Conservation (phyloP, 1,140 invertebrate genomes). For the Dryas iulia region DNA sequence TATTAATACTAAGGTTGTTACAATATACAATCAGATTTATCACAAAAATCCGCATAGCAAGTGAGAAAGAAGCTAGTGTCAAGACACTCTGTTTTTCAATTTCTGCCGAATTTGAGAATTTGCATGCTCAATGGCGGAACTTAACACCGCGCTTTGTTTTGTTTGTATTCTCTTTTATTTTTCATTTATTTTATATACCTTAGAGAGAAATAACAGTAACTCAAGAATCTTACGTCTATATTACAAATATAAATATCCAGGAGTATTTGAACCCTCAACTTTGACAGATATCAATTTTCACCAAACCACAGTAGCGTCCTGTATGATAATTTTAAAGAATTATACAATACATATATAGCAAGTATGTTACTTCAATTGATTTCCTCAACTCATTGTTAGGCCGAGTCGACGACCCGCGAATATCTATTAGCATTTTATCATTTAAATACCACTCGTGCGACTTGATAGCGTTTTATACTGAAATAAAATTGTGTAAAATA, state of each 20-base stretch:
- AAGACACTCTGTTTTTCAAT: too few relatives aligned
- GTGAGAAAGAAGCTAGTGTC: too few relatives aligned
- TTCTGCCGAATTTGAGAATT: too few relatives aligned
- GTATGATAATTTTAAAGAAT: background rate
- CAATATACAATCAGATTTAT: too few relatives aligned
- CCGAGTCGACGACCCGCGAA: constrained; percentile 24
- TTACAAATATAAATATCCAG: background rate
- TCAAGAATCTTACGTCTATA: background rate
- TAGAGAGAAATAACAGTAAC: too few relatives aligned
- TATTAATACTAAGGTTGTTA: too few relatives aligned
- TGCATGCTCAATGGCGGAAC: too few relatives aligned
- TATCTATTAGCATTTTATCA: constrained; percentile 39
- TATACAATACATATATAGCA: background rate
- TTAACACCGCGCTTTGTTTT: too few relatives aligned
- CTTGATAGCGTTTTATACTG: background rate
- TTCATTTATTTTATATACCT: too few relatives aligned
- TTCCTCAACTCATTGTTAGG: constrained; percentile 26
- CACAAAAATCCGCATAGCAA: too few relatives aligned
- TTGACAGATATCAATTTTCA: background rate
- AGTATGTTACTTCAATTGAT: constrained; percentile 4
- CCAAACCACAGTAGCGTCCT: background rate
- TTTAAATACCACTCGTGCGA: background rate
- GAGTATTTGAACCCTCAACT: background rate
- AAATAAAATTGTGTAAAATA: background rate
- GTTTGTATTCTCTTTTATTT: too few relatives aligned